Evolutionary conservation across 2,888 invertebrate genomes (phyloP).

Genomic region (Himalopsyche japonica): DNA sequence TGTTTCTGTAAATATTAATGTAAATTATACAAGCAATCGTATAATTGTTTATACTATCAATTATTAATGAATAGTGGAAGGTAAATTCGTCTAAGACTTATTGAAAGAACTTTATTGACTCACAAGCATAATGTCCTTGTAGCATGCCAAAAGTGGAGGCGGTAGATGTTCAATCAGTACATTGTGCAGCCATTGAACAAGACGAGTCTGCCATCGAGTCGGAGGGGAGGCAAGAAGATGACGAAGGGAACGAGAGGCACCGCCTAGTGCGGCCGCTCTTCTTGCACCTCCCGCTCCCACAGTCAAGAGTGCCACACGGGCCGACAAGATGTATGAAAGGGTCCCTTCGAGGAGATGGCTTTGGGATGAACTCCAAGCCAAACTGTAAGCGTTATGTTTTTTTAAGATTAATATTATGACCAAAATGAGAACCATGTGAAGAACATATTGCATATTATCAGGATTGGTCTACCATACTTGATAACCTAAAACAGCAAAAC

Average conservation of each 20-base stretch:
- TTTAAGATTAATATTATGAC: background rate
- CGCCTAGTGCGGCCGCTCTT: slow-evolving; percentile 42
- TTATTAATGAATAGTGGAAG: too few species aligned
- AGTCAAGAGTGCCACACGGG: slow-evolving; percentile 42
- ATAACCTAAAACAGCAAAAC: background rate
- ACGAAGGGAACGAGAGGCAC: slow-evolving; percentile 40
- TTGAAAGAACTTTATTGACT: background rate
- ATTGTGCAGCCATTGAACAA: slow-evolving; percentile 46
- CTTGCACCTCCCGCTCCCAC: slow-evolving; percentile 44
- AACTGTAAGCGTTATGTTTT: slow-evolving; percentile 20
- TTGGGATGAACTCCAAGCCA: slow-evolving; percentile 46
- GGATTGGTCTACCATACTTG: background rate
- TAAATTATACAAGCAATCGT: too few species aligned
- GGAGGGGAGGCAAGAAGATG: slow-evolving; percentile 37
- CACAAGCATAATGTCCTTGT: slow-evolving; percentile 38
- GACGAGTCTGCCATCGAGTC: slow-evolving; percentile 41
- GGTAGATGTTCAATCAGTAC: slow-evolving; percentile 37
- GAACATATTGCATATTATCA: background rate
- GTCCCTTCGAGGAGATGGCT: slow-evolving; percentile 45
- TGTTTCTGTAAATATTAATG: too few species aligned
- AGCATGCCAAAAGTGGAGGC: slow-evolving; percentile 31
- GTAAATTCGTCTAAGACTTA: too few species aligned
- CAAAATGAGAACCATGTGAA: too few species aligned
- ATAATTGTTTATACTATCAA: too few species aligned
- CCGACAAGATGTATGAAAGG: slow-evolving; percentile 34